These are phyloP conservation scores for Parus major DNA, from an alignment of 2,113 vertebrate species.

Conservation along the genomic window DNA sequence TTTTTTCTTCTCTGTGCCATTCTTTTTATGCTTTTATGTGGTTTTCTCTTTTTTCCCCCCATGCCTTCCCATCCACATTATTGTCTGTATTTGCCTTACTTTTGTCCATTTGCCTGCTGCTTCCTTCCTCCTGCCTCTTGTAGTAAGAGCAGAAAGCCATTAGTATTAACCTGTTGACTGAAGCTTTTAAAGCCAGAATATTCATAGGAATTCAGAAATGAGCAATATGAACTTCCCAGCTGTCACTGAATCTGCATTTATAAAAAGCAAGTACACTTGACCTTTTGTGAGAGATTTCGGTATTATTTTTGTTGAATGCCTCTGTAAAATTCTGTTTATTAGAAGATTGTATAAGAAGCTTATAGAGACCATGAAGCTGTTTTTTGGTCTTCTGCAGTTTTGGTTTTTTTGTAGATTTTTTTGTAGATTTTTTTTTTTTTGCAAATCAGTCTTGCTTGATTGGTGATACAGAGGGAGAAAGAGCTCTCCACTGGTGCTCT, in stretches of 20 bases:
- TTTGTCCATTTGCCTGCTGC: background rate
- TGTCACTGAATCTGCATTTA: background rate
- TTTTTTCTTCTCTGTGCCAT: background rate
- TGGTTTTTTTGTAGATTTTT: background rate
- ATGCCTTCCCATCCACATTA: background rate
- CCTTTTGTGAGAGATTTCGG: background rate
- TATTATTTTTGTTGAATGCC: background rate
- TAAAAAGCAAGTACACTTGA: background rate
- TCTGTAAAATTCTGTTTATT: background rate
- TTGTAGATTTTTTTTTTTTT: background rate
- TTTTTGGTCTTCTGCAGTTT: background rate
- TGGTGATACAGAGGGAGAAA: background rate
- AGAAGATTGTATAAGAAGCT: background rate
- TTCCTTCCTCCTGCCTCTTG: background rate
- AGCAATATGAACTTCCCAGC: background rate
- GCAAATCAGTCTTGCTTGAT: background rate
- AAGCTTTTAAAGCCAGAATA: background rate
- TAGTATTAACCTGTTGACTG: background rate
- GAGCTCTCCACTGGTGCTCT: background rate
- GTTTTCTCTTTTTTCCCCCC: fast-evolving
- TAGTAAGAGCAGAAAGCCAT: background rate
- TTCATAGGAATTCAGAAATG: background rate
- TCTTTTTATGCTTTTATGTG: background rate
- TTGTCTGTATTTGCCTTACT: background rate
- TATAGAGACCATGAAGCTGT: background rate